Evolutionary conservation across 2,797 vertebrate genomes (phyloP).

Genomic region (Pangasius mekongensis): DNA sequence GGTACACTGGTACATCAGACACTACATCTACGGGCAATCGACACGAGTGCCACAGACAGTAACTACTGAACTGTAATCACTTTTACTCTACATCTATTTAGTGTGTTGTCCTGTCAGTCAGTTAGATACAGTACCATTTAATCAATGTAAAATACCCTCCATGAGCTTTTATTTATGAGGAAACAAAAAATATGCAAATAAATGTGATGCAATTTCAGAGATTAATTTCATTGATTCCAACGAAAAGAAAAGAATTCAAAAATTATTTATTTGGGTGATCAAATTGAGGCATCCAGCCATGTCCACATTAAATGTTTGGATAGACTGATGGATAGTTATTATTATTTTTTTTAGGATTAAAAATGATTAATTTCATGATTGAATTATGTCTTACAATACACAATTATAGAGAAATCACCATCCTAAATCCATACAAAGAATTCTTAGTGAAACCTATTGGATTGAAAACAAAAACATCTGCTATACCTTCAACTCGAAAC

Average conservation of each 20-base stretch:
- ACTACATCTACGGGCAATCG: background rate
- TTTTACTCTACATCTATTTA: slow-evolving; percentile 11
- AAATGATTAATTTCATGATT: background rate
- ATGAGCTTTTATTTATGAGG: slow-evolving; percentile 19
- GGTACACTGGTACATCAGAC: background rate
- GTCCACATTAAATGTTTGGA: background rate
- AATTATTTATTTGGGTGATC: background rate
- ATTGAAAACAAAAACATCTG: slow-evolving; percentile 40
- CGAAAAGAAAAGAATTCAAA: background rate
- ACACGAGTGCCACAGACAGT: background rate
- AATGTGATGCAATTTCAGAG: background rate
- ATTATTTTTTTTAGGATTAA: background rate
- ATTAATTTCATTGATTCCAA: background rate
- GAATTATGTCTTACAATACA: background rate
- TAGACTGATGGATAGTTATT: background rate
- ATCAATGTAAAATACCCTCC: background rate
- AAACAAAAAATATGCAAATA: background rate
- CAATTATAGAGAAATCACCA: background rate
- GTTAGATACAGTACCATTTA: background rate
- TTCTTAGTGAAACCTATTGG: slow-evolving; percentile 9
- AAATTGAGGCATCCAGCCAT: background rate
- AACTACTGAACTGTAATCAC: slow-evolving; percentile 19
- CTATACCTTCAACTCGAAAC: slow-evolving; percentile 36
- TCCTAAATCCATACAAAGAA: background rate
- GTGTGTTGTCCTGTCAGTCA: background rate